Evolutionary conservation across 1,140 invertebrate genomes (phyloP), one percentile per base, ranked within the genome.

Genomic region (Choristoneura fumiferana): DNA sequence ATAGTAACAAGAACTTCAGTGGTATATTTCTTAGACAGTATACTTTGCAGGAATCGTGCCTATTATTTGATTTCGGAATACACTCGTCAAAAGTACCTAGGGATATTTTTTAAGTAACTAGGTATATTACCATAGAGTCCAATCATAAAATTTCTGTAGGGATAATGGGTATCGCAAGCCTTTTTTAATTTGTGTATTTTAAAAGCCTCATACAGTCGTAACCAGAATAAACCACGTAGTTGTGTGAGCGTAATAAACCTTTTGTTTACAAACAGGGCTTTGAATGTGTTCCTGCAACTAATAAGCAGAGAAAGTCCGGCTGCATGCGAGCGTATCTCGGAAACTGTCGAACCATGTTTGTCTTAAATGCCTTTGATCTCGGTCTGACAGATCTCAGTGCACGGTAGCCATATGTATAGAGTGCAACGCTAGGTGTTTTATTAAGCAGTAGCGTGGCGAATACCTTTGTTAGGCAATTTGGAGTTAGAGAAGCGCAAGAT

Each of bases 261-360:
- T 49, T 49, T 49, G 17, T 49, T 49, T 49, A 49, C 43, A 49
- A 33, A 49, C 43, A 22, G 10, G 43, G 43, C 22, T 17, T 33
- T 49, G 22, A 49, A 49, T 49, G 22, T 49, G 43, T 49, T 49
- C 18, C 43, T 49, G 43, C 22, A 49, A 49, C 43, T 49, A 49
- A 49, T 22, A 49, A 17, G 17, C 3, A 49, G 43, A 49, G 43
- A 49, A 49, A 49, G 43, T 13, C 43, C 17, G 10, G 18, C 18
- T 49, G 15, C 39, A 18, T 17, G 29, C 8, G 39, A 43, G 18
- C 43, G 18, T 33, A 29, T 22, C 43, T 49, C 17, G 17, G 14
- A 18, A 49, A 49, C 22, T 49, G 22, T 18, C 43, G 18, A 22
- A 18, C 22, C 22, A 22, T 17, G 29, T n/a, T 22, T 22, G 22